Evolutionary conservation across 2,113 vertebrate genomes (phyloP).

Genomic region (Ivindomyrus marchei): DNA sequence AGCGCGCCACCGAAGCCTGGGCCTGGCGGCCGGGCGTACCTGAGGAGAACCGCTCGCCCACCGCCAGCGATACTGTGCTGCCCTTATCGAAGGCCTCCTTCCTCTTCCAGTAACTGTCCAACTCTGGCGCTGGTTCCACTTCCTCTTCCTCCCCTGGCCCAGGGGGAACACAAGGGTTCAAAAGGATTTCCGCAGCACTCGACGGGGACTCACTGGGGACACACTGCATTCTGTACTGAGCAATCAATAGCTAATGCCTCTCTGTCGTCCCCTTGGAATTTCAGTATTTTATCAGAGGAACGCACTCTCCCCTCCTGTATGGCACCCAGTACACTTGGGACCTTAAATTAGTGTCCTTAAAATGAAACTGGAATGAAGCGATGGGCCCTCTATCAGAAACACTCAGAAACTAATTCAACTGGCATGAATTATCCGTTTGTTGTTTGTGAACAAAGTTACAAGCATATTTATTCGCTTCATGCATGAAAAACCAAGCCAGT

Average conservation of each 20-base stretch:
- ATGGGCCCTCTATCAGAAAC: neutral
- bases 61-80: conserved; percentile 52
- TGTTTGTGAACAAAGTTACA: neutral
- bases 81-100: conserved; percentile 53
- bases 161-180: conserved; percentile 22
- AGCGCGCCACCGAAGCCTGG: neutral
- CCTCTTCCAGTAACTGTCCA: conserved; percentile 59
- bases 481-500: neutral
- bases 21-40: conserved; percentile 45
- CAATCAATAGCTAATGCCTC: neutral
- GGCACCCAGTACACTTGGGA: neutral
- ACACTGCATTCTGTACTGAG: neutral
- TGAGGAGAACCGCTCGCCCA: conserved; percentile 63
- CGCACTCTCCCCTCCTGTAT: neutral
- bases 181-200: conserved; percentile 4
- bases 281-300: neutral
- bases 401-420: neutral
- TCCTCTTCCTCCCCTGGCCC: conserved; percentile 44
- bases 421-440: neutral
- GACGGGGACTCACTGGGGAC: neutral
- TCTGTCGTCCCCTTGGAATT: neutral
- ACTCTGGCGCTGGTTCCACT: conserved; percentile 42
- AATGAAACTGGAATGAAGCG: neutral
- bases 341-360: neutral
- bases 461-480: neutral